These are phyloP conservation scores for Edolisoma coerulescens DNA, from an alignment of 2,113 vertebrate species.

Conservation along the genomic window DNA sequence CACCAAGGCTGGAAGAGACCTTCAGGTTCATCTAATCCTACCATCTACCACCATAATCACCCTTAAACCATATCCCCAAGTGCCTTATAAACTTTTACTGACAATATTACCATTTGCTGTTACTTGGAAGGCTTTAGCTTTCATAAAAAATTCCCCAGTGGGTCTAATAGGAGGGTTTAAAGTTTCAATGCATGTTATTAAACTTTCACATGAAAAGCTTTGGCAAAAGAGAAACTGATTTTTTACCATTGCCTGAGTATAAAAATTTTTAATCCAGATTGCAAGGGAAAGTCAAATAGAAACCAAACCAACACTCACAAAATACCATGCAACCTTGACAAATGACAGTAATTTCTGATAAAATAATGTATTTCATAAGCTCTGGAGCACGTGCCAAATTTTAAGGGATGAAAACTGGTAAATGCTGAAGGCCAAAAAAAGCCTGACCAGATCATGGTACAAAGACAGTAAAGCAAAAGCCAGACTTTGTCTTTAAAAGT, in stretches of 20 bases:
- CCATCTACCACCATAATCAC: background rate
- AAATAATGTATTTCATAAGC: background rate
- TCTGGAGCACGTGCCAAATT: background rate
- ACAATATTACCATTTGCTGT: background rate
- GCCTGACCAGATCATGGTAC: background rate
- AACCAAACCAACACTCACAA: background rate
- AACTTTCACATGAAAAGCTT: background rate
- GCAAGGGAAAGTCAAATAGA: background rate
- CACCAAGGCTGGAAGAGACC: background rate
- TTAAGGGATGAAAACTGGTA: background rate
- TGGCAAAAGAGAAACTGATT: background rate
- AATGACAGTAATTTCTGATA: background rate
- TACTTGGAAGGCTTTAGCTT: background rate
- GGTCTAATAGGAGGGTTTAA: background rate
- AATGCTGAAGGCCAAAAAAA: background rate
- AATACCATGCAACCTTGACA: background rate
- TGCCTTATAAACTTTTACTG: background rate
- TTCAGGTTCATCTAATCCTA: background rate
- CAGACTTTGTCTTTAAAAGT: background rate
- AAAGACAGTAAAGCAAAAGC: background rate
- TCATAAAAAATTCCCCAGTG: background rate
- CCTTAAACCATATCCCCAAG: background rate
- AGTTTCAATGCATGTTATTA: background rate
- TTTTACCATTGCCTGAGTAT: background rate
- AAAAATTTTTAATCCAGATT: background rate